Base-by-base conservation (phyloP, 2,797 vertebrate genomes). In the Acanthurus leucopareius region DNA sequence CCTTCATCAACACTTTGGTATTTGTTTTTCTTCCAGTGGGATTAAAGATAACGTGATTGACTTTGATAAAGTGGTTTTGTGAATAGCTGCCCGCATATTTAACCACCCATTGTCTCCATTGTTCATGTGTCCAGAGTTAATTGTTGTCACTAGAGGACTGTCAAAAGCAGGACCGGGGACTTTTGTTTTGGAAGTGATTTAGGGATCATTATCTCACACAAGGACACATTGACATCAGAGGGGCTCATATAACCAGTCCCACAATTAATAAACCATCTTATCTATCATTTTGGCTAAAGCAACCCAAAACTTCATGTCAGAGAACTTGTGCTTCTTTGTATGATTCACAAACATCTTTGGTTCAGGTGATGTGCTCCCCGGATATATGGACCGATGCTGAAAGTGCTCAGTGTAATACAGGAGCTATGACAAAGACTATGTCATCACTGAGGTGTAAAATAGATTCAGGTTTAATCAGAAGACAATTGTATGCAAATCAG, bases 381-480 rank as follows among this genome's bases (percentile, higher is more conserved):
- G 25, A 28, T 49, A 19, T 22, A 61, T 61, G 3, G 59, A 57
- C 32, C 3, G 6, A n/a, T 65, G 73, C 49, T 82, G 44, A 54
- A 70, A 69, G 73, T 54, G 68, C 42, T 74, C 68, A 20, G 42
- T 77, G 69, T 78, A 73, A 81, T 77, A 57, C 49, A 77, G 32
- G 57, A 70, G 56, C 61, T 60, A 57, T 68, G 57, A 63, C 54
- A 80, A 86, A 66, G 58, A 64, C 65, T 19, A 38, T 82, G 53
- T 85, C 77, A 84, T 85, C 85, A 79, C 59, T 11, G 62, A 78
- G 68, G 71, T 80, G 73, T 86, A 84, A 89, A 92, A 91, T 92
- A 93, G 85, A 88, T 90, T 76, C 81, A 72, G 70, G 89, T 90
- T 91, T 86, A 90, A 91, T 94, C 88, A 92, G 90, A 80, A 73